Percentiles rank a stretch among this genome's conserved stretches.
These are phyloP conservation scores for Adineta ricciae DNA, from an alignment of 2,888 invertebrate species.

Conservation along the genomic window DNA sequence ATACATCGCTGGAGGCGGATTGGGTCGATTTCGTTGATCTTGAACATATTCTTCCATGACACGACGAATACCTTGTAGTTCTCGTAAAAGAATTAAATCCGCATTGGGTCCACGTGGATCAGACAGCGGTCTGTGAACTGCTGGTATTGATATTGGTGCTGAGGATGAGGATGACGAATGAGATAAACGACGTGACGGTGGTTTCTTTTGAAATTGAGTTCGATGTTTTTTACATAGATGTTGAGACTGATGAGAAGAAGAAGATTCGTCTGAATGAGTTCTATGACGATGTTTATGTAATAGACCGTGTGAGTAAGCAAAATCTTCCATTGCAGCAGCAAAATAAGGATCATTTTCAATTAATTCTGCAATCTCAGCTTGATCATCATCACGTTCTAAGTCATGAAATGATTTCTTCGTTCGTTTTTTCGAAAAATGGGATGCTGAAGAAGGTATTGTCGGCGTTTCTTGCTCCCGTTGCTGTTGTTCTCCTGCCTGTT, in stretches of 20 bases:
- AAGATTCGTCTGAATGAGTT: background rate
- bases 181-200: background rate
- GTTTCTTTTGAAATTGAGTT: background rate
- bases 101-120: background rate
- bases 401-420: background rate
- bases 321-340: slow-evolving; percentile 18
- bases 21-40: background rate
- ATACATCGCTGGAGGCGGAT: background rate
- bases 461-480: too few relatives aligned
- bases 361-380: background rate
- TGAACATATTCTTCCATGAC: background rate
- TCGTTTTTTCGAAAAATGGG: background rate
- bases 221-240: background rate
- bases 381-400: background rate
- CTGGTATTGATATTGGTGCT: background rate
- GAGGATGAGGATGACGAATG: background rate
- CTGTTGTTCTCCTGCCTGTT: background rate
- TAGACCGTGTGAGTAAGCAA: background rate
- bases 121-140: too few relatives aligned
- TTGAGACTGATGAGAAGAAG: background rate
- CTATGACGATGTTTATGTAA: background rate
- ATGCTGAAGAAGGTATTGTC: background rate
- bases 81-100: background rate
- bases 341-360: slow-evolving; percentile 7
- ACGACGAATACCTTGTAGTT: background rate